Evolutionary conservation across 2,797 vertebrate genomes (phyloP).

Genomic region (Amblyraja radiata): DNA sequence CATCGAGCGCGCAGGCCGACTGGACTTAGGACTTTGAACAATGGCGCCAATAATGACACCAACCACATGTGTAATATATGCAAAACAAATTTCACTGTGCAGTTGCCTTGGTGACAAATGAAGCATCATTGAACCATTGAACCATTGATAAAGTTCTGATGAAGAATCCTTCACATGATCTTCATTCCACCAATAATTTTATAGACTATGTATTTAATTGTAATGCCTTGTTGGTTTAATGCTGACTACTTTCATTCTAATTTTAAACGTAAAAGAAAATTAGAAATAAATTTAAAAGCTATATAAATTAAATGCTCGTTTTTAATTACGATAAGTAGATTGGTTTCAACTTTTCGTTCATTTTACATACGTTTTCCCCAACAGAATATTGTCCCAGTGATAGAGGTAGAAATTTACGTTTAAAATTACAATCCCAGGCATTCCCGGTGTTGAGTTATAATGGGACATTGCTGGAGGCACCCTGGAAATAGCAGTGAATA

Average conservation of each 20-base stretch:
- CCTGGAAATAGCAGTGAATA: constrained; percentile 14
- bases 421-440: neutral
- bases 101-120: no score
- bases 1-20: no score
- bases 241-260: neutral
- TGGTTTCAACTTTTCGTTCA: neutral
- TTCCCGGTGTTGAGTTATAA: neutral
- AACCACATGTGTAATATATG: no score
- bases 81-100: no score
- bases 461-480: neutral
- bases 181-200: neutral
- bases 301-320: neutral
- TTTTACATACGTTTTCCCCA: neutral
- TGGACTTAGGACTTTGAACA: no score
- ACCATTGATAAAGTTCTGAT: no score
- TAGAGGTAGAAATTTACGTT: neutral
- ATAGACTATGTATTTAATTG: neutral
- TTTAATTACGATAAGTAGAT: constrained; percentile 11
- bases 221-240: neutral
- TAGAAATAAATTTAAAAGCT: constrained; percentile 13
- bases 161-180: no score
- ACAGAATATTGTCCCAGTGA: neutral
- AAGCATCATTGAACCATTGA: no score
- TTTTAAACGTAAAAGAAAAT: neutral
- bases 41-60: no score